Evolutionary conservation across 2,113 vertebrate species (phyloP), one percentile per base, ranked within the genome.

Genomic region (Nesogale talazaci): DNA sequence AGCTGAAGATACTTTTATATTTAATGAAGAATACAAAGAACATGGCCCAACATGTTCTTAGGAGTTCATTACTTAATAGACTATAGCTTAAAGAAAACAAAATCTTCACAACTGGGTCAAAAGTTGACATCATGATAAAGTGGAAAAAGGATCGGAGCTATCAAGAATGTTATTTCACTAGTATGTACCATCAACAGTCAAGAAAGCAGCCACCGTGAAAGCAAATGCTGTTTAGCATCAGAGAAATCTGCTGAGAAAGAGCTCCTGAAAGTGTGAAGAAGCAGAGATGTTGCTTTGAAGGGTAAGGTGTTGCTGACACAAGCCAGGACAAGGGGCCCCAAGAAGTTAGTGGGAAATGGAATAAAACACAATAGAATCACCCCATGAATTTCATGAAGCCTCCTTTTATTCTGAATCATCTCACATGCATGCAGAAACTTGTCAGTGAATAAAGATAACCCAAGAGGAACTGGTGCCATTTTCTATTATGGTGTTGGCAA

Each of bases 11-110:
- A 52, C 9, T 52, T 52, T 52, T 52, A 20, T 25, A 15, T 22
- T 63, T n/a, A 61, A 20, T 52, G 81, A 57, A 17, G 65, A 7
- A 77, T 63, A 34, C 16, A 12, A 77, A 85, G n/a, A 69, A 57
- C 25, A 3, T 36, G 38, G 19, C 0, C 12, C 29, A 52, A 22
- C 1, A 0, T 2, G 9, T 25, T 25, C 5, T 15, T 61, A 61
- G 19, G 22, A 23, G 59, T 20, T 67, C 27, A 67, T 3, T 70
- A 70, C 16, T 4, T 25, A 70, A 17, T 70, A 70, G 12, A 31
- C 25, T 25, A 6, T 25, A 65, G 9, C 31, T 16, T 70, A 70
- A 14, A 70, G 67, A 17, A 70, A 70, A 70, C 31, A 70, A 70
- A 70, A 11, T 70, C 10, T 15, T 70, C 67, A 70, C 31, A 70